Evolutionary conservation across 2,113 vertebrate species (phyloP).

Genomic region (Pelobates fuscus): DNA sequence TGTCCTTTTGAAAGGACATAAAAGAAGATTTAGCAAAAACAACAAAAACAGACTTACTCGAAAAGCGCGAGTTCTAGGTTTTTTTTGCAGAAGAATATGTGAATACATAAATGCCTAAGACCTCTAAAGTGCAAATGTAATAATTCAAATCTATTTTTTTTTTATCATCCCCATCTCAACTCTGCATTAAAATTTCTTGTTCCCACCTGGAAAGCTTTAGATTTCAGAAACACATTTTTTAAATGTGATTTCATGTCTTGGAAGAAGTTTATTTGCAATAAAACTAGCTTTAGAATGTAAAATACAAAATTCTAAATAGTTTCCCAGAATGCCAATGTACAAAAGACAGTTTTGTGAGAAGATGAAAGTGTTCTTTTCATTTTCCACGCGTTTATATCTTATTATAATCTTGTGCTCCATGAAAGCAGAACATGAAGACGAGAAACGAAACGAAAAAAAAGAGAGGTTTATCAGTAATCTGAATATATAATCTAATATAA

Average conservation of each 20-base stretch:
- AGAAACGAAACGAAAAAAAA: neutral
- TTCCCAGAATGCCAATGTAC: conserved; percentile 36
- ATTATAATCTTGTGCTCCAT: conserved; percentile 24
- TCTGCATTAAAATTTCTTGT: conserved; percentile 50
- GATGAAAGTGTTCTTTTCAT: conserved; percentile 19
- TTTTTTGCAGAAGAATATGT: conserved; percentile 41
- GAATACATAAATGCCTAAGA: conserved; percentile 49
- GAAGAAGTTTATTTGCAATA: conserved; percentile 46
- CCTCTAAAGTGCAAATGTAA: conserved; percentile 46
- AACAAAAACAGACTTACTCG: conserved; percentile 17
- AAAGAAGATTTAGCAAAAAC: conserved; percentile 48
- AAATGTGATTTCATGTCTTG: conserved; percentile 49
- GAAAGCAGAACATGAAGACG: neutral
- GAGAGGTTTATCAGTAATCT: neutral
- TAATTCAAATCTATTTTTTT: conserved; percentile 47
- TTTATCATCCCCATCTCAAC: conserved; percentile 47
- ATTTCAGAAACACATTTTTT: conserved; percentile 46
- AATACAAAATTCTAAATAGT: conserved; percentile 39
- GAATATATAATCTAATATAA: neutral
- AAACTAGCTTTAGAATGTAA: conserved; percentile 44
- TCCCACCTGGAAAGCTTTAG: conserved; percentile 48
- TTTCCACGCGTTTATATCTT: conserved; percentile 30
- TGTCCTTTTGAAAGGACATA: conserved; percentile 45
- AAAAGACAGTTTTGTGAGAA: conserved; percentile 14
- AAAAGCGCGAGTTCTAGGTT: conserved; percentile 34